Conservation (phyloP, 2,888 invertebrate species). For the Apoderus coryli region DNA sequence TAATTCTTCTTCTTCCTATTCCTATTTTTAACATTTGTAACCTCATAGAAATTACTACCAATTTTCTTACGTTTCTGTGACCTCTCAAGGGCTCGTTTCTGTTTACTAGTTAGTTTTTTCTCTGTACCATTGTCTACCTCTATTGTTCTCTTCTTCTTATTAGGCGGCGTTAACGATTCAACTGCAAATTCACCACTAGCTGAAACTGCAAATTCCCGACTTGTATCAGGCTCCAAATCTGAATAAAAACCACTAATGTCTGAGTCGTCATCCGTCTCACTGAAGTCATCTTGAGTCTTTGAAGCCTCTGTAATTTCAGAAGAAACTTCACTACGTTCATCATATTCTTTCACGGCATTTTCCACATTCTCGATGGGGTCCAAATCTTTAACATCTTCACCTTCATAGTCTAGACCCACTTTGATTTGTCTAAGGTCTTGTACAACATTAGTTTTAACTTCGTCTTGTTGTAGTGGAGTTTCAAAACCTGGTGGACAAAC, state of each 20-base stretch:
- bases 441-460: slow-evolving; percentile 35
- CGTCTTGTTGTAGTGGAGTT: slow-evolving; percentile 37
- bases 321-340: slow-evolving; percentile 14
- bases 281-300: slow-evolving; percentile 26
- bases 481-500: slow-evolving; percentile 75
- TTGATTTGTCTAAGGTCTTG: slow-evolving; percentile 74
- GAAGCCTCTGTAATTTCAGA: slow-evolving; percentile 23
- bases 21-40: slow-evolving; percentile 76
- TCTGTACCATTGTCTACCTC: slow-evolving; percentile 16
- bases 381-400: slow-evolving; percentile 43
- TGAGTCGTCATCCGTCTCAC: slow-evolving; percentile 35
- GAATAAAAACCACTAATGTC: slow-evolving; percentile 55
- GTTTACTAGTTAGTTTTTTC: slow-evolving; percentile 58
- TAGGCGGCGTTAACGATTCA: slow-evolving; percentile 26
- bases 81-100: slow-evolving; percentile 59
- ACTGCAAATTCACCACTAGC: slow-evolving; percentile 36
- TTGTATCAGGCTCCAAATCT: slow-evolving; percentile 44
- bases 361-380: slow-evolving; percentile 31
- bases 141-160: slow-evolving; percentile 18
- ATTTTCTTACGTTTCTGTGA: slow-evolving; percentile 64
- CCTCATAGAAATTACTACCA: slow-evolving; percentile 82
- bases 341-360: slow-evolving; percentile 22
- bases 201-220: slow-evolving; percentile 31
- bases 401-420: slow-evolving; percentile 38
- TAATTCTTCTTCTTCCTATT: slow-evolving; percentile 54